Conservation (phyloP, 2,113 vertebrate genomes). For the Ceyx melanurus region DNA sequence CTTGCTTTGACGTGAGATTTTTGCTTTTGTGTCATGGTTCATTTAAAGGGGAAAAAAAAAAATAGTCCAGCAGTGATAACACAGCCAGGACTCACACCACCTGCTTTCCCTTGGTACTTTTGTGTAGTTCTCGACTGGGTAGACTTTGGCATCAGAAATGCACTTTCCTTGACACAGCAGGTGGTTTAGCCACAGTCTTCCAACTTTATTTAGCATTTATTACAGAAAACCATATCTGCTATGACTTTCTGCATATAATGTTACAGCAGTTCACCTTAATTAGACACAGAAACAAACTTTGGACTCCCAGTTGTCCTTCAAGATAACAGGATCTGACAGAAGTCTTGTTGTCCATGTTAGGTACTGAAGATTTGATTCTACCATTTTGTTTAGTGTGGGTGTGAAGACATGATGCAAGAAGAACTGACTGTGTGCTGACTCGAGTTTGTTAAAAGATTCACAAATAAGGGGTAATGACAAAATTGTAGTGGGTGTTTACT, state of each 20-base stretch:
- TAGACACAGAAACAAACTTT: constrained; percentile 3
- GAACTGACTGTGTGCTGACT: neutral
- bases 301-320: neutral
- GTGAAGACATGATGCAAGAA: neutral
- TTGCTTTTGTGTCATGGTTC: neutral
- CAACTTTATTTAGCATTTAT: neutral
- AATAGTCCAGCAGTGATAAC: neutral
- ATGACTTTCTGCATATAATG: neutral
- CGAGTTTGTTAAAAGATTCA: neutral
- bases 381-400: neutral
- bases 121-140: neutral
- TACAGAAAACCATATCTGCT: constrained; percentile 1
- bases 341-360: neutral
- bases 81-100: neutral
- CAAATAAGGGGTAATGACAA: neutral
- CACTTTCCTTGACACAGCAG: neutral
- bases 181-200: constrained; percentile 16
- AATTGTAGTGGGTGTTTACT: neutral
- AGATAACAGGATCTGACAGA: neutral
- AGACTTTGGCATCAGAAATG: constrained; percentile 27
- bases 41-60: neutral
- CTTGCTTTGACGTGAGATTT: neutral
- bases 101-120: constrained; percentile 13
- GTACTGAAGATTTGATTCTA: neutral
- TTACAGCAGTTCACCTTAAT: constrained; percentile 10